Evolutionary conservation across 2,113 vertebrate genomes (phyloP).

Genomic region (Coregonus clupeaformis): DNA sequence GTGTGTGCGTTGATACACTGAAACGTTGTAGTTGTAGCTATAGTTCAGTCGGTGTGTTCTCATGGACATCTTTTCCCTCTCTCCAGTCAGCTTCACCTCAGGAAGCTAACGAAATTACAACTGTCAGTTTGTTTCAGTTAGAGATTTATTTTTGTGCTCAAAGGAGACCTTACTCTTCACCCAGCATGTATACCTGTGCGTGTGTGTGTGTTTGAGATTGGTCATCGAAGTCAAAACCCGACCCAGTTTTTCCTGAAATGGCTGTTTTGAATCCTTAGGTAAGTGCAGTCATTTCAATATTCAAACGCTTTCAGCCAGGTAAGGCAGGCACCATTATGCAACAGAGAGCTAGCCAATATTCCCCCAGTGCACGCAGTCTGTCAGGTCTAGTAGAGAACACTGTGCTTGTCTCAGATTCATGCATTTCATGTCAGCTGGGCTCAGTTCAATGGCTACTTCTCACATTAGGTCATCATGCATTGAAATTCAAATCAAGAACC

Average conservation of each 20-base stretch:
- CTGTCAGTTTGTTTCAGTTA: conserved; percentile 55
- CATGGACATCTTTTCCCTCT: not conserved
- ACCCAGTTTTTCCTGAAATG: conserved; percentile 36
- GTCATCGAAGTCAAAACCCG: conserved; percentile 38
- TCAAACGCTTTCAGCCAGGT: not conserved
- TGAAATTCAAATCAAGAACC: too few relatives aligned
- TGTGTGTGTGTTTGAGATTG: not conserved
- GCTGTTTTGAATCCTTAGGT: conserved; percentile 13
- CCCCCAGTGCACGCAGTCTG: not conserved
- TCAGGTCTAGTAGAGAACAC: not conserved
- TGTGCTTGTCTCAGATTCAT: too few relatives aligned
- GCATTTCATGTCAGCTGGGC: too few relatives aligned
- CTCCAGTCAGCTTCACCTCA: not conserved
- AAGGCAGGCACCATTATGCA: not conserved
- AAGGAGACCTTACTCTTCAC: conserved; percentile 10
- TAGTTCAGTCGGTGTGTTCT: not conserved
- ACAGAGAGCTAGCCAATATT: not conserved
- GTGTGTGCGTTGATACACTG: too few relatives aligned
- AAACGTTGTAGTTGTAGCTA: not conserved
- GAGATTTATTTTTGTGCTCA: conserved; percentile 14
- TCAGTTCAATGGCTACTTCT: too few relatives aligned
- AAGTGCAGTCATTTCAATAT: conserved; percentile 1
- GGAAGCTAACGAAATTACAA: not conserved
- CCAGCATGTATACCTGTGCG: conserved; percentile 15
- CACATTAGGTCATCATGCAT: too few relatives aligned